Conservation (phyloP, 2,797 vertebrate genomes). For the Acridotheres tristis region DNA sequence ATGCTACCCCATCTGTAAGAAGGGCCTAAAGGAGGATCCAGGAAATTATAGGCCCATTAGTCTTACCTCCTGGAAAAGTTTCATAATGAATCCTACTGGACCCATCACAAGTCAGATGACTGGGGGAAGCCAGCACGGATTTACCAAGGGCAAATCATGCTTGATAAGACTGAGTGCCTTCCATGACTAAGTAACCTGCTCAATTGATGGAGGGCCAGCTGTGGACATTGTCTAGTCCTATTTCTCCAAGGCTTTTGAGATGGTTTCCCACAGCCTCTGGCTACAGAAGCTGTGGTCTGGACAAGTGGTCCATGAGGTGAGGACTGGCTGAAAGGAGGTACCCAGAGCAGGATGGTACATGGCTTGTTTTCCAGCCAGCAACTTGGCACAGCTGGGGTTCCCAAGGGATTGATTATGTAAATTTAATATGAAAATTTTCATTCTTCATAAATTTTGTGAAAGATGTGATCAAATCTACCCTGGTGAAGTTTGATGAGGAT, state of each 20-base stretch:
- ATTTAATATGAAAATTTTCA: neutral
- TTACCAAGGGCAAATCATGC: neutral
- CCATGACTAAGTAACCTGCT: neutral
- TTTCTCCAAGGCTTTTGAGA: neutral
- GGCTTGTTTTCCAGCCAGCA: neutral
- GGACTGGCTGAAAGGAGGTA: neutral
- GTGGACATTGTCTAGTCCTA: neutral
- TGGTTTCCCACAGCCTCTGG: neutral
- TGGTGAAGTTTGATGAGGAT: neutral
- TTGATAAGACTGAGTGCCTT: neutral
- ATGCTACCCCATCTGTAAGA: neutral
- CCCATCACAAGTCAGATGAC: neutral
- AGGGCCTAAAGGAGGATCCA: neutral
- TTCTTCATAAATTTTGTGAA: neutral
- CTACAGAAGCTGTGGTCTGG: neutral
- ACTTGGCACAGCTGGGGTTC: neutral
- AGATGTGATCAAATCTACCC: neutral
- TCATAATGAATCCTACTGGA: neutral
- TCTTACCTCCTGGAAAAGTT: neutral
- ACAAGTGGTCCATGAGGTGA: neutral
- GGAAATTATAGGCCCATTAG: neutral
- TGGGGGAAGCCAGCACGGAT: neutral
- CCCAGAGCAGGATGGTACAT: rapidly evolving
- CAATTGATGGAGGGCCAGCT: rapidly evolving
- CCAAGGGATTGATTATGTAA: no score